A percentile compares a stretch with the other conserved stretches of the same genome.
phyloP scores from a whole-genome alignment of 2,797 vertebrate genomes.

The Spinus pinus region DNA sequence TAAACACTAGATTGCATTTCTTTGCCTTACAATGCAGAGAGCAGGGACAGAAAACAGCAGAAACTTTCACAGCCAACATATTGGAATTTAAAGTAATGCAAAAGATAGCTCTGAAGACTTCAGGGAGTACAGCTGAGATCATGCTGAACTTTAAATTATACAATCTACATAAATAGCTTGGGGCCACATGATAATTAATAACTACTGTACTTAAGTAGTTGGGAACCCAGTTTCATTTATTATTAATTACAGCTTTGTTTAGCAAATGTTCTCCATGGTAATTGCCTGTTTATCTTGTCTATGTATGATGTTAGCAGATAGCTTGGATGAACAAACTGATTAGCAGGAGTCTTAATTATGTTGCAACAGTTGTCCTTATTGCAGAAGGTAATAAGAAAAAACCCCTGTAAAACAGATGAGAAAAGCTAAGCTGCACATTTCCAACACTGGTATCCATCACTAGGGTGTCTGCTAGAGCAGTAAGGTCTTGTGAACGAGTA shows the following conservation, averaged over 20 bases:
- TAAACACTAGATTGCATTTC: background rate
- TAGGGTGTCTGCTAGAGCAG: background rate
- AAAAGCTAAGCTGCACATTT: background rate
- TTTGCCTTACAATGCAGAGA: background rate
- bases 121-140: constrained; percentile 28
- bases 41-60: background rate
- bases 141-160: constrained; percentile 46
- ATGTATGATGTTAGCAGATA: constrained; percentile 42
- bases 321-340: constrained; percentile 43
- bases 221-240: constrained; percentile 43
- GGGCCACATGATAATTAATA: constrained; percentile 52
- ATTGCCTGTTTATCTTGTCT: constrained; percentile 59
- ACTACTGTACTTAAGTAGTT: constrained; percentile 56
- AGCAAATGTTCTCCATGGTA: constrained; percentile 46
- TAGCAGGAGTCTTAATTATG: constrained; percentile 9
- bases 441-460: background rate
- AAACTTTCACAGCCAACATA: background rate
- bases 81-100: background rate
- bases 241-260: constrained; percentile 66
- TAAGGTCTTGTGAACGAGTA: background rate
- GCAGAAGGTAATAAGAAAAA: background rate
- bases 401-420: background rate
- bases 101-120: constrained; percentile 7
- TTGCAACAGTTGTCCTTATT: background rate
- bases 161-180: constrained; percentile 43